Conservation (phyloP, 2,113 vertebrate genomes). For the Proterorhinus semilunaris region DNA sequence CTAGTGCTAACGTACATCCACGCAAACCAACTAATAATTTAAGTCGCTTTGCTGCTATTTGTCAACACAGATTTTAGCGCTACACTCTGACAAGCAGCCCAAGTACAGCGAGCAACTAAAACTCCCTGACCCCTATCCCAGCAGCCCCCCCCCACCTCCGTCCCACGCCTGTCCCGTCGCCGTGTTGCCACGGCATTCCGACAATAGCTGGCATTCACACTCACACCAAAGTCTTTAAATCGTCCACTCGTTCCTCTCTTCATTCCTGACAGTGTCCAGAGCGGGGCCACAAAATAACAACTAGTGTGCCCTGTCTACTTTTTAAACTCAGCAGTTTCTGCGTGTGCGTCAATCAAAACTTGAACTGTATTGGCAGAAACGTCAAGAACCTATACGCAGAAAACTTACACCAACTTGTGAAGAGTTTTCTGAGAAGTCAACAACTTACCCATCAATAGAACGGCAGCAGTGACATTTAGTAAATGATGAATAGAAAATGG, state of each 20-base stretch:
- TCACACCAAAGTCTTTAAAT: conserved; percentile 48
- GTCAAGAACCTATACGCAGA: background rate
- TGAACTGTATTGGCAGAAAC: background rate
- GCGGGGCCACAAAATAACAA: conserved; percentile 9
- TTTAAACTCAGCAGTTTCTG: background rate
- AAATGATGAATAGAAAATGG: too few relatives aligned
- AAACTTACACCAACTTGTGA: background rate
- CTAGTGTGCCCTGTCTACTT: background rate
- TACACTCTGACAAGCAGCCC: conserved; percentile 30
- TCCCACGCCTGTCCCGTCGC: background rate
- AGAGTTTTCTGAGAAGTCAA: background rate
- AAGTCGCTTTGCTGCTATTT: conserved; percentile 27
- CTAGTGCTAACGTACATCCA: conserved; percentile 1
- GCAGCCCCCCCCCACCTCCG: conserved; percentile 45
- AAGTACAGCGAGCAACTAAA: conserved; percentile 38
- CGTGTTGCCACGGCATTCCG: conserved; percentile 65
- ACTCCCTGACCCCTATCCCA: conserved; percentile 54
- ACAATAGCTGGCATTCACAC: conserved; percentile 73
- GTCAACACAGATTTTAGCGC: conserved; percentile 31
- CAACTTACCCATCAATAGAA: background rate
- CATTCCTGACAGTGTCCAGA: conserved; percentile 37
- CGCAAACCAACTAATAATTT: conserved; percentile 44
- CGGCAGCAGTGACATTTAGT: background rate
- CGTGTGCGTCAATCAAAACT: background rate
- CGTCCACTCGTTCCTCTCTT: conserved; percentile 24